phyloP scores from a whole-genome alignment of 2,113 vertebrate genomes.

The Caracal caracal region DNA sequence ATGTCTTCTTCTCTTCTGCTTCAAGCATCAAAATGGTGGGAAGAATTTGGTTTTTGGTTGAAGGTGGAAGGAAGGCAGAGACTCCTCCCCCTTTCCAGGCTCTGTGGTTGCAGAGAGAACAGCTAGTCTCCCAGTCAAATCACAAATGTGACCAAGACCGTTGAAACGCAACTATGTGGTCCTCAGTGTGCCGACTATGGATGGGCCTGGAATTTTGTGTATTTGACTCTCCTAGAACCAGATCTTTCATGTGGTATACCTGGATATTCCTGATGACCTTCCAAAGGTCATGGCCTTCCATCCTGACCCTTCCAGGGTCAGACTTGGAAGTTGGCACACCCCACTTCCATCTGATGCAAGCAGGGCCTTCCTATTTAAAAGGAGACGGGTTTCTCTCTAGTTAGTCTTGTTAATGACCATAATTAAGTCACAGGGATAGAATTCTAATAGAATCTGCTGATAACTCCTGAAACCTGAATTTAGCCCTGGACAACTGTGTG shows the following conservation, averaged over 20 bases:
- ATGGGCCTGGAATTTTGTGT: not conserved
- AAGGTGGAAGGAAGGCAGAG: not conserved
- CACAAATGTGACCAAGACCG: not conserved
- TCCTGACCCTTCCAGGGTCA: too few relatives aligned
- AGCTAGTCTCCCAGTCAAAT: not conserved
- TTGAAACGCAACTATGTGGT: not conserved
- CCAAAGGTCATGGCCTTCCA: too few relatives aligned
- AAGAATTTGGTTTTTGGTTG: not conserved
- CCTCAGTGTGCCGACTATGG: not conserved
- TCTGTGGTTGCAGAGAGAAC: not conserved
- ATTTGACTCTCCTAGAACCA: not conserved
- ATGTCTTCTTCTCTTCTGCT: not conserved
- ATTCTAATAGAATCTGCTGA: conserved; percentile 10
- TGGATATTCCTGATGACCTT: not conserved
- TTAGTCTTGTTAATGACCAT: not conserved
- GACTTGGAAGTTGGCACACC: not conserved
- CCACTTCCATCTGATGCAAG: not conserved
- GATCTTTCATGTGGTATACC: not conserved
- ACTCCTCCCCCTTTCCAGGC: not conserved
- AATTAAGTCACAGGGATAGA: not conserved
- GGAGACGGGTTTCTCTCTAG: not conserved
- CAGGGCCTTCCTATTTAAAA: not conserved
- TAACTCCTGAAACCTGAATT: conserved; percentile 18
- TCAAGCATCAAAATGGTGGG: not conserved
- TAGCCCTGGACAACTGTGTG: not conserved